These are phyloP conservation scores for Drosophila sechellia DNA, from an alignment of 1,140 invertebrate species.

Conservation along the genomic window DNA sequence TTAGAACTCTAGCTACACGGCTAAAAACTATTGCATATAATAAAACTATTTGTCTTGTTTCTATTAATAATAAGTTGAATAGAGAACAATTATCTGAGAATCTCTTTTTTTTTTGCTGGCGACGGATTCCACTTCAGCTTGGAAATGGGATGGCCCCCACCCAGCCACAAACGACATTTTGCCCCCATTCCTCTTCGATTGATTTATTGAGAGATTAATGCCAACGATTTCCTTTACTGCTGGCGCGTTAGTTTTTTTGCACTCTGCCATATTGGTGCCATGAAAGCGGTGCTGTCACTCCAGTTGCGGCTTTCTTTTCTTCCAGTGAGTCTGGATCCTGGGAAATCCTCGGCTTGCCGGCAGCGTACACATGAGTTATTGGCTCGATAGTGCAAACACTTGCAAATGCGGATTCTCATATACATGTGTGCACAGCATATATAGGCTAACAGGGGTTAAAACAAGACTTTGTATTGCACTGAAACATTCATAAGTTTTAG, in stretches of 20 bases:
- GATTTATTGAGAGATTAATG: conserved; percentile 65
- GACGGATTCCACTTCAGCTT: background rate
- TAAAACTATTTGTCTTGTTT: background rate
- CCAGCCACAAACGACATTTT: conserved; percentile 23
- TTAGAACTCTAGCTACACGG: background rate
- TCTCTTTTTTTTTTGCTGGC: background rate
- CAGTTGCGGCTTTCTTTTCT: conserved; percentile 41
- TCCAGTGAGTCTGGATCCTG: conserved; percentile 18
- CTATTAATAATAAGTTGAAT: background rate
- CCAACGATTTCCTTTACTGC: conserved; percentile 45
- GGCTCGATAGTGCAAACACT: conserved; percentile 46
- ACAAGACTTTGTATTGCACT: conserved; percentile 37
- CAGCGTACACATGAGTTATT: conserved; percentile 39
- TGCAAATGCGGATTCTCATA: conserved; percentile 15
- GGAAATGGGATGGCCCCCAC: background rate
- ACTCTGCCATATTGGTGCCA: conserved; percentile 37
- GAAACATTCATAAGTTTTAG: conserved; percentile 41
- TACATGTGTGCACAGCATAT: no score
- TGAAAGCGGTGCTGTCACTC: conserved; percentile 45
- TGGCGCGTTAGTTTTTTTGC: conserved; percentile 41
- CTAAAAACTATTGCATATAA: background rate
- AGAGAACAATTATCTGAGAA: background rate
- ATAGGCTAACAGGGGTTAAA: background rate
- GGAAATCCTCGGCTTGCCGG: conserved; percentile 9
- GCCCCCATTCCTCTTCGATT: conserved; percentile 21